A percentile compares a stretch with the other conserved stretches of the same genome.
These are phyloP conservation scores for Hirtodrosophila trivittata DNA, from an alignment of 2,888 invertebrate species.

Conservation along the genomic window DNA sequence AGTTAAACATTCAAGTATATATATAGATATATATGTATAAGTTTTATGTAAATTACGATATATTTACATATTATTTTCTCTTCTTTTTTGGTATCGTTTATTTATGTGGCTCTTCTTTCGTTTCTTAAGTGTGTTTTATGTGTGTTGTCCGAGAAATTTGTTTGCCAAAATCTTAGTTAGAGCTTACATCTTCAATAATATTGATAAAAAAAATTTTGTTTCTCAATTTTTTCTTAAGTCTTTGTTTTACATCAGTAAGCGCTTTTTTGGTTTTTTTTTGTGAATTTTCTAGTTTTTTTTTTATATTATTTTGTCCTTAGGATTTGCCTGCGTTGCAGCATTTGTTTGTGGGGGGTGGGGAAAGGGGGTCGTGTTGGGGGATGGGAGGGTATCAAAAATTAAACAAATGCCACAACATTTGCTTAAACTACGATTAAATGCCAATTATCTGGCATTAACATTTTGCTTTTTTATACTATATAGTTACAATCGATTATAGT, in stretches of 20 bases:
- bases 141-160: constrained; percentile 7
- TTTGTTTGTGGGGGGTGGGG: neutral
- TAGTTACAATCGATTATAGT: constrained; percentile 26
- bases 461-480: constrained; percentile 11
- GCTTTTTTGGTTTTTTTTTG: constrained; percentile 53
- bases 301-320: neutral
- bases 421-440: neutral
- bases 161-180: constrained; percentile 41
- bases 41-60: constrained; percentile 33
- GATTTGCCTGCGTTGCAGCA: constrained; percentile 1
- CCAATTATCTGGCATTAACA: constrained; percentile 15
- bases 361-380: no score
- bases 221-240: constrained; percentile 69
- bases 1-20: constrained; percentile 53
- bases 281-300: neutral
- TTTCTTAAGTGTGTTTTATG: constrained; percentile 3
- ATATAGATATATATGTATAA: constrained; percentile 40
- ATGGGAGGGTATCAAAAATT: constrained; percentile 27
- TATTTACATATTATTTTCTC: constrained; percentile 17
- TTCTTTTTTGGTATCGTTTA: constrained; percentile 14
- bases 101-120: no score
- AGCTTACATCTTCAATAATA: constrained; percentile 57
- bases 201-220: constrained; percentile 51
- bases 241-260: constrained; percentile 83
- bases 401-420: constrained; percentile 37